A percentile compares a stretch with the other conserved stretches of the same genome.
Evolutionary conservation across 2,797 vertebrate species (phyloP).

Genomic region (Phrynocephalus vlangalii): DNA sequence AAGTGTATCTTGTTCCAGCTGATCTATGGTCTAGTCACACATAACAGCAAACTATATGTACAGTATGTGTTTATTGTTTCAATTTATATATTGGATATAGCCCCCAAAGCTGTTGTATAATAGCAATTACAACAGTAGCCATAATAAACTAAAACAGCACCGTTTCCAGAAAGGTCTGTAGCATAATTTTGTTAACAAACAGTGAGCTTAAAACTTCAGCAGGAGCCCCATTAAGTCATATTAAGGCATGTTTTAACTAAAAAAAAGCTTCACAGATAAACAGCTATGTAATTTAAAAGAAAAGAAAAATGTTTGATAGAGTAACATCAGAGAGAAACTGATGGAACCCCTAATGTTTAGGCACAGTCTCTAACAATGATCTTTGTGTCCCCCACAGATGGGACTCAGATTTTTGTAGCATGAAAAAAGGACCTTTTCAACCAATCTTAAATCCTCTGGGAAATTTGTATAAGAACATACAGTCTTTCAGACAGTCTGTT

Average conservation of each 20-base stretch:
- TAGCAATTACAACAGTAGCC: too few species aligned
- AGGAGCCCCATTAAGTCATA: too few species aligned
- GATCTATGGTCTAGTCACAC: slow-evolving; percentile 42
- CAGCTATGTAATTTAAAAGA: neutral
- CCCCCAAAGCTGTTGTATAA: neutral
- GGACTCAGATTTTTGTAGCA: neutral
- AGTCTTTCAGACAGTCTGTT: neutral
- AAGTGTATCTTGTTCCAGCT: slow-evolving; percentile 39
- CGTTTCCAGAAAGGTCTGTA: too few species aligned
- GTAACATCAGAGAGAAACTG: neutral
- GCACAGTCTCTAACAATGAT: neutral
- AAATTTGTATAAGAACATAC: neutral
- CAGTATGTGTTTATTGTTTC: slow-evolving; percentile 40
- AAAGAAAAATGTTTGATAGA: neutral
- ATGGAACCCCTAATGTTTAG: neutral
- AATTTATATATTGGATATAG: slow-evolving; percentile 24
- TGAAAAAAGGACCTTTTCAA: neutral
- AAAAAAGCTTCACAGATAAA: neutral
- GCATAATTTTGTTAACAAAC: too few species aligned
- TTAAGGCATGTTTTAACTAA: too few species aligned
- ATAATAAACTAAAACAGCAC: neutral
- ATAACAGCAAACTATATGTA: neutral
- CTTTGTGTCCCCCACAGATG: neutral
- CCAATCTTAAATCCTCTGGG: neutral
- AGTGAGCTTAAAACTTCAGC: too few species aligned